Percentiles rank a stretch among this genome's conserved stretches.
phyloP scores from a whole-genome alignment of 2,888 invertebrate species.

The Ormyrus nitidulus region DNA sequence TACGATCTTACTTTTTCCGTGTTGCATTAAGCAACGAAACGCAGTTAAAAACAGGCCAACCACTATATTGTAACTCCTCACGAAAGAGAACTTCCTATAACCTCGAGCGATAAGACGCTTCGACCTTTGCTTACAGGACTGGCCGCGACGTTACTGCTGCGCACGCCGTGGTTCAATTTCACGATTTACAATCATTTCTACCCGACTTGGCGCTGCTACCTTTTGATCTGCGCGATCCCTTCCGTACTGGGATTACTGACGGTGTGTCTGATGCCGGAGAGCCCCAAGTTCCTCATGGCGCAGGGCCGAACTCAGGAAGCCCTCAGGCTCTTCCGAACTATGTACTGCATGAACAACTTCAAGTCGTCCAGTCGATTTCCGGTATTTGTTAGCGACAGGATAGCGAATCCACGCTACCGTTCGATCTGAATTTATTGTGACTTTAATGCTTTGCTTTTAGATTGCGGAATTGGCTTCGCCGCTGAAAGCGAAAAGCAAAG shows the following conservation, averaged over 20 bases:
- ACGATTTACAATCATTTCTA: slow-evolving; percentile 65
- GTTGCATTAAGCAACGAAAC: too few species aligned
- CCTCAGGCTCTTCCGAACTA: slow-evolving; percentile 79
- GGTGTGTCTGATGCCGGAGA: slow-evolving; percentile 83
- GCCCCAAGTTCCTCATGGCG: slow-evolving; percentile 86
- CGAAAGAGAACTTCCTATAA: too few species aligned
- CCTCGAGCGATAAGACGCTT: too few species aligned
- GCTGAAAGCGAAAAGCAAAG: slow-evolving; percentile 10
- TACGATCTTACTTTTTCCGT: too few species aligned
- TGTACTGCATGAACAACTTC: slow-evolving; percentile 83
- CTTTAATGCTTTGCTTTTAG: background rate
- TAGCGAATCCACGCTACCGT: slow-evolving; percentile 8
- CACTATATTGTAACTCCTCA: too few species aligned
- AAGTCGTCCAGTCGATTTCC: slow-evolving; percentile 81
- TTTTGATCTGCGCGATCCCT: slow-evolving; percentile 77
- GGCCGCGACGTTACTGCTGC: slow-evolving; percentile 75
- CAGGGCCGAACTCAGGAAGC: slow-evolving; percentile 82
- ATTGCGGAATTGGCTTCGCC: slow-evolving; percentile 36
- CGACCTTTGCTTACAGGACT: slow-evolving; percentile 65
- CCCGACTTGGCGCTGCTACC: slow-evolving; percentile 77
- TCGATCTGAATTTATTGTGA: background rate
- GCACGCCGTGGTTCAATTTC: slow-evolving; percentile 65
- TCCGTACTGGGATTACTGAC: slow-evolving; percentile 82
- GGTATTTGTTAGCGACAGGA: slow-evolving; percentile 75
- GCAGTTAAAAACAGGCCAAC: too few species aligned